These are phyloP conservation scores for Cephalopholis sonnerati DNA, from an alignment of 2,113 vertebrate genomes.

Conservation along the genomic window DNA sequence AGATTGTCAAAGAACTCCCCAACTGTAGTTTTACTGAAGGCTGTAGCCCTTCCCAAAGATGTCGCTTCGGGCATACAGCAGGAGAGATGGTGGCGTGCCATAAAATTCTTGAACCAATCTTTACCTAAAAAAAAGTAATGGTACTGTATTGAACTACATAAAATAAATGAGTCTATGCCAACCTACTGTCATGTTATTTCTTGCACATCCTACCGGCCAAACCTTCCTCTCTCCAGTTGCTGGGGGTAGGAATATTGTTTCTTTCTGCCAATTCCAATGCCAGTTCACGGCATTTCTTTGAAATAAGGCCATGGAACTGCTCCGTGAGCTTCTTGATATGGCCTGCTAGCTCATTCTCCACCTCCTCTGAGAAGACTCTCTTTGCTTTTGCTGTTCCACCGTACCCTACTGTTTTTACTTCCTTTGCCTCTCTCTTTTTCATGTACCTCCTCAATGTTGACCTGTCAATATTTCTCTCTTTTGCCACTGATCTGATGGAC, in stretches of 20 bases:
- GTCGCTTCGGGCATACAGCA: not conserved
- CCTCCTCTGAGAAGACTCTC: slow-evolving; percentile 18
- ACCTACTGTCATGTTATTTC: no score
- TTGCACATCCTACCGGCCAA: no score
- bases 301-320: slow-evolving; percentile 34
- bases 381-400: slow-evolving; percentile 14
- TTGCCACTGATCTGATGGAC: slow-evolving; percentile 29
- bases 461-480: slow-evolving; percentile 28
- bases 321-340: not conserved
- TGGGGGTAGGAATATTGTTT: slow-evolving; percentile 22
- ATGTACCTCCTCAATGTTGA: slow-evolving; percentile 10
- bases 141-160: no score
- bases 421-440: not conserved
- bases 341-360: slow-evolving; percentile 19
- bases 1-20: slow-evolving; percentile 16
- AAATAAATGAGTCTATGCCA: no score
- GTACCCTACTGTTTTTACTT: slow-evolving; percentile 3
- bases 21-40: slow-evolving; percentile 6
- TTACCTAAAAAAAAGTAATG: not conserved
- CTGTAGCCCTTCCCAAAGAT: not conserved
- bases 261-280: slow-evolving; percentile 21
- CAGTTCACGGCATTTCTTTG: slow-evolving; percentile 33
- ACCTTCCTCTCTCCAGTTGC: not conserved
- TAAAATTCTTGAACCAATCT: not conserved
- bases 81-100: not conserved